A percentile compares a stretch with the other conserved stretches of the same genome.
Evolutionary conservation across 2,797 vertebrate genomes (phyloP).

Genomic region (Tragelaphus oryx): DNA sequence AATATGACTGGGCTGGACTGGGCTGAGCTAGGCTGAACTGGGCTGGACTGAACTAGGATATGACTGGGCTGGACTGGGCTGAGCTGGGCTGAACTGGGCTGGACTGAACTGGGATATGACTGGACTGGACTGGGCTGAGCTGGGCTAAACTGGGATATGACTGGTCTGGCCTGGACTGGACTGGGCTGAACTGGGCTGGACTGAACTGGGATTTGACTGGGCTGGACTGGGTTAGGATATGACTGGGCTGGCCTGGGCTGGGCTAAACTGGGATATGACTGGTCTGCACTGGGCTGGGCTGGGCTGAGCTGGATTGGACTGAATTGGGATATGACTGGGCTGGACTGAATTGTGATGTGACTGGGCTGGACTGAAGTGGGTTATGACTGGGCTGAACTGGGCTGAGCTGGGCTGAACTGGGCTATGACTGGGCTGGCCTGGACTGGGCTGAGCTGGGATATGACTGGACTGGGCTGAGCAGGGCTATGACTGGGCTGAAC

Average conservation of each 20-base stretch:
- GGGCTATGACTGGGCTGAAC: neutral
- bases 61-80: no score
- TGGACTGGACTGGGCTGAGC: no score
- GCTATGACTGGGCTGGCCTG: neutral
- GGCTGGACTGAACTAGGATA: no score
- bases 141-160: no score
- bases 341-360: accelerated
- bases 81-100: accelerated
- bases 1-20: no score
- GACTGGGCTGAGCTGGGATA: neutral
- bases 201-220: no score
- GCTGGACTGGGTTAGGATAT: no score
- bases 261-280: neutral
- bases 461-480: neutral
- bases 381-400: accelerated
- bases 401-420: accelerated
- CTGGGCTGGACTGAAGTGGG: accelerated
- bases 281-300: neutral
- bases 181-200: no score
- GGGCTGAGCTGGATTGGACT: accelerated
- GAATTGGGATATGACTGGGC: neutral
- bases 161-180: accelerated
- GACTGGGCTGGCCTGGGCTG: neutral
- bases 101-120: no score
- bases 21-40: accelerated